Conservation (phyloP, 2,888 invertebrate species). For the Halictus quadricinctus region DNA sequence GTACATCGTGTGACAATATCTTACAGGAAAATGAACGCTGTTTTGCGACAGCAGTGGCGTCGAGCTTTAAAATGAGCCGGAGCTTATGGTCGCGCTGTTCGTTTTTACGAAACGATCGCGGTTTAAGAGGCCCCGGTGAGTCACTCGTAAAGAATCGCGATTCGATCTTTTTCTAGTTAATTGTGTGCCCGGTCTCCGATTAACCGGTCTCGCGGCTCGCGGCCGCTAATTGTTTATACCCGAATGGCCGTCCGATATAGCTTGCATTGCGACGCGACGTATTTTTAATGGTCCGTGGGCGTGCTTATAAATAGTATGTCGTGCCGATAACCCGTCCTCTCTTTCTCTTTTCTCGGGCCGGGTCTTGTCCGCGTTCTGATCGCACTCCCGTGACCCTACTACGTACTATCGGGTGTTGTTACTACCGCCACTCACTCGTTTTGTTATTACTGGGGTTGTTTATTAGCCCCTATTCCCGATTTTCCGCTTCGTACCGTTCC, state of each 20-base stretch:
- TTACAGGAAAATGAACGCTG: background rate
- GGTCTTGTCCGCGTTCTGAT: constrained; percentile 44
- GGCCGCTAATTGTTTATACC: constrained; percentile 47
- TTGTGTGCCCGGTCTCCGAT: background rate
- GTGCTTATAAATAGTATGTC: constrained; percentile 65
- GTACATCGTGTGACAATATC: no score
- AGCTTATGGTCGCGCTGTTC: background rate
- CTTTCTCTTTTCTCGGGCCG: constrained; percentile 34
- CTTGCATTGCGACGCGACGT: constrained; percentile 49
- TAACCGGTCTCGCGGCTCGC: constrained; percentile 5
- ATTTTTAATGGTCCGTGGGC: constrained; percentile 61
- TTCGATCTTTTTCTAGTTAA: background rate
- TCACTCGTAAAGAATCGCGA: background rate
- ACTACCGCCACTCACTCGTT: constrained; percentile 25
- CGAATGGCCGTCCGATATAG: constrained; percentile 47
- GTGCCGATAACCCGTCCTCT: constrained; percentile 62
- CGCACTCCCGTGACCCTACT: constrained; percentile 46
- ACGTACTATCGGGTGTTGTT: constrained; percentile 29
- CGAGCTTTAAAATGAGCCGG: background rate
- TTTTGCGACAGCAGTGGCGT: no score
- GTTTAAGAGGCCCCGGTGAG: background rate
- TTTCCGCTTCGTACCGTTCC: background rate
- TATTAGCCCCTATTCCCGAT: background rate
- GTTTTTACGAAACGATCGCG: background rate
- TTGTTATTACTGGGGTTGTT: constrained; percentile 11